A percentile compares a stretch with the other conserved stretches of the same genome.
phyloP scores from a whole-genome alignment of 1,140 invertebrate genomes.

The Brachionus koreanus region DNA sequence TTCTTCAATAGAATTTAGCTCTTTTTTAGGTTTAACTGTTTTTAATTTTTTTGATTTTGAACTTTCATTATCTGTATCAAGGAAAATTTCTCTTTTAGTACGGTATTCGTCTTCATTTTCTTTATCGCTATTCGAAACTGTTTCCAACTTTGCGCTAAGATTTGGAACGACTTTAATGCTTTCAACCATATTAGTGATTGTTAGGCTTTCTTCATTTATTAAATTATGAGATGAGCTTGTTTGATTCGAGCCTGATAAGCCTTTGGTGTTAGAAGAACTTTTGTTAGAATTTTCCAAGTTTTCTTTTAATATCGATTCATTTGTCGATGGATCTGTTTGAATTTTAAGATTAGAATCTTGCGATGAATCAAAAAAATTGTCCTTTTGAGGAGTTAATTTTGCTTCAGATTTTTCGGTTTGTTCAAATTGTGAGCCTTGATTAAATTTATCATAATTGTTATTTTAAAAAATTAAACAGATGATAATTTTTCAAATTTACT shows the following conservation, averaged over 20 bases:
- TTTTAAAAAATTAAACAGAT: not conserved
- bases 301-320: not conserved
- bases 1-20: not conserved
- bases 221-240: not conserved
- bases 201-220: not conserved
- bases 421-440: not conserved
- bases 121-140: constrained; percentile 16
- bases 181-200: constrained; percentile 4
- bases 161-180: not conserved
- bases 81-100: too few species aligned
- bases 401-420: not conserved
- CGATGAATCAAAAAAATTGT: not conserved
- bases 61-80: not conserved
- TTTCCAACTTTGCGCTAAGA: not conserved
- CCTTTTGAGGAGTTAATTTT: constrained; percentile 16
- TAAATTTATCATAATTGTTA: too few species aligned
- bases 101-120: not conserved
- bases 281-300: not conserved
- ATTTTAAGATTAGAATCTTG: not conserved
- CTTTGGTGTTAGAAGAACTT: not conserved
- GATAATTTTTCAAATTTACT: too few species aligned
- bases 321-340: not conserved
- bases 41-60: not conserved
- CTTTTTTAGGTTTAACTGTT: not conserved
- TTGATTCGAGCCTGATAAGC: not conserved